Base-by-base conservation (phyloP, 2,888 invertebrate species). In the Pteria penguin region DNA sequence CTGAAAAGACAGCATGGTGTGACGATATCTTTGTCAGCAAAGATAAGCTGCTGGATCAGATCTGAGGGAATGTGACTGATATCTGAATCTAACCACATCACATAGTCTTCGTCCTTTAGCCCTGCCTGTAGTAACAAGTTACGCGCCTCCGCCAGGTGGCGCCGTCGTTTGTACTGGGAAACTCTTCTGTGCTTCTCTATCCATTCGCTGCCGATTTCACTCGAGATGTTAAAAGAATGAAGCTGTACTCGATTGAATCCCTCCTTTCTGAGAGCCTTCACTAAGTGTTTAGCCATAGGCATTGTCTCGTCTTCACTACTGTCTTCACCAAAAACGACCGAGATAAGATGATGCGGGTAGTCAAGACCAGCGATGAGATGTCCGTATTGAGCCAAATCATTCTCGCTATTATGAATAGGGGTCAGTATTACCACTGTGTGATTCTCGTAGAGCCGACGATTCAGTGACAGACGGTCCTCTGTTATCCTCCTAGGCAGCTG, bases 1-100 rank as follows among this genome's bases (percentile, higher is more conserved):
- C 71, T 72, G 72, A 83, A 89, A 26, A 90, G 71, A 76, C 90
- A 90, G 2, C 83, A 78, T 0, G 90, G 88, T 4, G 83, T 85
- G 0, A 89, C 88, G 2, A 90, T 83, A 65, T 88, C 87, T 31
- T 84, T 83, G 8, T 85, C 76, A 0, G 89, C 84, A 24, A 80
- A 86, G 18, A 90, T 27, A 18, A 91, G 73, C 62, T 87, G 88
- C 76, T 91, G 84, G 26, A 91, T 81, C n/a, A 90, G 74, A 72
- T 90, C 88, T 8, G 67, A 27, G 0, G 90, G 90, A 14, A 89
- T 68, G 31, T 79, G 72, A 1, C 79, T 74, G 4, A 91, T 82
- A 71, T 91, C 91, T 63, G 85, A 85, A 69, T 91, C 91, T 29
- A 90, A 83, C 91, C 91, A 91, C 31, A 91, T 57, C 2, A 88